These are phyloP conservation scores for Pachydiplax longipennis DNA, from an alignment of 2,888 invertebrate species.

Conservation along the genomic window DNA sequence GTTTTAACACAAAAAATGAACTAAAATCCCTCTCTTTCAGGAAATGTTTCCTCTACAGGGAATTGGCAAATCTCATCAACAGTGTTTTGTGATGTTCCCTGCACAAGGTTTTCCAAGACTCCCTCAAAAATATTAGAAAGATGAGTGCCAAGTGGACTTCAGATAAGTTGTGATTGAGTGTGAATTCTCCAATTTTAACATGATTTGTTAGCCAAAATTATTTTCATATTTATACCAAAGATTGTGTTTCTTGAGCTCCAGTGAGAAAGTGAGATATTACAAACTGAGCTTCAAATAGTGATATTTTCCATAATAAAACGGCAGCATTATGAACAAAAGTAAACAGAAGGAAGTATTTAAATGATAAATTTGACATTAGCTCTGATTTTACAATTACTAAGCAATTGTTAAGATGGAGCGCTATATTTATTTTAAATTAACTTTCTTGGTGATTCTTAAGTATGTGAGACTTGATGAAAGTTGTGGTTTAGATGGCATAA, in stretches of 20 bases:
- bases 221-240: not conserved
- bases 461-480: too few species aligned
- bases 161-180: not conserved
- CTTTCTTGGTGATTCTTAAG: too few species aligned
- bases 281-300: not conserved
- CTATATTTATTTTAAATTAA: not conserved
- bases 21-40: constrained; percentile 54
- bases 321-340: not conserved
- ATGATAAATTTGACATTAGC: too few species aligned
- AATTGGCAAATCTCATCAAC: constrained; percentile 70
- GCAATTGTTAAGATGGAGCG: not conserved
- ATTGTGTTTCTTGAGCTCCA: not conserved
- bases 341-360: not conserved
- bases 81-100: constrained; percentile 52
- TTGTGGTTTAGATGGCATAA: too few species aligned
- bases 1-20: too few species aligned
- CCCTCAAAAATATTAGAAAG: not conserved
- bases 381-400: too few species aligned
- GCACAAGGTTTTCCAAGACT: not conserved
- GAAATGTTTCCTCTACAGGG: constrained; percentile 72
- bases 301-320: not conserved
- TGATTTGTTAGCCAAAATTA: not conserved
- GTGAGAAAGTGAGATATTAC: not conserved
- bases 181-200: not conserved
- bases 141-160: not conserved